Evolutionary conservation across 2,797 vertebrate species (phyloP).

Genomic region (Sebastes cheni): DNA sequence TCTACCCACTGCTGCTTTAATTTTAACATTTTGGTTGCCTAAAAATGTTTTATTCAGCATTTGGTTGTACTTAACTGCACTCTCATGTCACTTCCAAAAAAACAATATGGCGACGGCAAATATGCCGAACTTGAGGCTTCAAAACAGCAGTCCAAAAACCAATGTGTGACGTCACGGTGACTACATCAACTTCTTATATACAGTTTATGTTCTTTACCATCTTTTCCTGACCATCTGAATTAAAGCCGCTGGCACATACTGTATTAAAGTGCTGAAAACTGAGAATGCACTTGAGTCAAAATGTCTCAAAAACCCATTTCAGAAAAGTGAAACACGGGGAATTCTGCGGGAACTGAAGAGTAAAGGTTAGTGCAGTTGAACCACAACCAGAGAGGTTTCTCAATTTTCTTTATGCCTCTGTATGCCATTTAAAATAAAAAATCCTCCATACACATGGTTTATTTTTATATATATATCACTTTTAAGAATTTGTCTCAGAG

Average conservation of each 20-base stretch:
- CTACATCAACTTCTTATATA: too few relatives aligned
- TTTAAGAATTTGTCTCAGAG: slow-evolving; percentile 5
- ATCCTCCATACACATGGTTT: background rate
- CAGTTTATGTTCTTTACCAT: background rate
- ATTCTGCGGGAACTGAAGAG: background rate
- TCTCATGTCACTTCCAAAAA: too few relatives aligned
- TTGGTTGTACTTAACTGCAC: too few relatives aligned
- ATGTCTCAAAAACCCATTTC: slow-evolving; percentile 25
- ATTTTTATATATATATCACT: background rate
- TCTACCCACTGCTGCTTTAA: too few relatives aligned
- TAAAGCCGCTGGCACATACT: background rate
- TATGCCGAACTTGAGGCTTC: too few relatives aligned
- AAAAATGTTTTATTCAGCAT: too few relatives aligned
- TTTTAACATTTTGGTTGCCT: too few relatives aligned
- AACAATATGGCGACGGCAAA: too few relatives aligned
- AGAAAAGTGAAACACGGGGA: background rate
- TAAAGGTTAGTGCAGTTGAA: slow-evolving; percentile 5
- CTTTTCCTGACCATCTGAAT: background rate
- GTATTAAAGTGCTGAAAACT: slow-evolving; percentile 4
- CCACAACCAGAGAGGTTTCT: background rate
- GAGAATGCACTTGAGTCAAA: slow-evolving; percentile 10
- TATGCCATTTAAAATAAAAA: background rate
- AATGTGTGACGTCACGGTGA: too few relatives aligned
- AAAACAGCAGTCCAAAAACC: too few relatives aligned
- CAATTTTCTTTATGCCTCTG: background rate